phyloP scores from a whole-genome alignment of 2,797 vertebrate species.

The Siniperca obscura region DNA sequence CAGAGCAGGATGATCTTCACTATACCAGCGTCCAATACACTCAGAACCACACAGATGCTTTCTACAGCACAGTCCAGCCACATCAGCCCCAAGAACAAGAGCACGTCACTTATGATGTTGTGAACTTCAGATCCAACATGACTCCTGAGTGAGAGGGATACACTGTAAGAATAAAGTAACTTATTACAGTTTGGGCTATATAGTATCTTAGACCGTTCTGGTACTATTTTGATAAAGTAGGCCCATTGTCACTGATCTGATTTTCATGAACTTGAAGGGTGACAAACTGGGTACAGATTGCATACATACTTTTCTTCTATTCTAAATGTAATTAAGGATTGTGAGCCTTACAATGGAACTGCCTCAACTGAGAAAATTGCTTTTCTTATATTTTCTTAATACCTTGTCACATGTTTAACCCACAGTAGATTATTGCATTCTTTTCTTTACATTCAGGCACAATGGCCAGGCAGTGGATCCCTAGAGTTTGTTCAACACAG shows the following conservation, averaged over 20 bases:
- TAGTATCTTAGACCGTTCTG: neutral
- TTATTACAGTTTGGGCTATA: neutral
- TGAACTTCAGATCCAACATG: neutral
- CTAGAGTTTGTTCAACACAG: neutral
- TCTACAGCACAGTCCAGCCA: slow-evolving; percentile 1
- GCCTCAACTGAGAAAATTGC: neutral
- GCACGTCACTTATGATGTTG: accelerated
- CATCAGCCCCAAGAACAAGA: neutral
- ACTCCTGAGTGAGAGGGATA: neutral
- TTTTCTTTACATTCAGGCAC: neutral
- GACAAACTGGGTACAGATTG: too few relatives aligned
- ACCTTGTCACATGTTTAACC: neutral
- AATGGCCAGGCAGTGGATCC: neutral
- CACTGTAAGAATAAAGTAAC: neutral
- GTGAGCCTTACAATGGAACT: neutral
- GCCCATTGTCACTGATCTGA: neutral
- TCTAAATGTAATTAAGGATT: neutral
- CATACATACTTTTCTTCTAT: too few relatives aligned
- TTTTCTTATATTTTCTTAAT: neutral
- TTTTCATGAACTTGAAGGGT: neutral
- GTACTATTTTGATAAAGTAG: neutral
- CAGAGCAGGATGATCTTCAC: neutral
- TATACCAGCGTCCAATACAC: neutral
- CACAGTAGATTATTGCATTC: neutral
- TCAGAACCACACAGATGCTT: neutral